Evolutionary conservation across 2,888 invertebrate genomes (phyloP), one percentile per base, ranked within the genome.

Genomic region (Beris chalybata): DNA sequence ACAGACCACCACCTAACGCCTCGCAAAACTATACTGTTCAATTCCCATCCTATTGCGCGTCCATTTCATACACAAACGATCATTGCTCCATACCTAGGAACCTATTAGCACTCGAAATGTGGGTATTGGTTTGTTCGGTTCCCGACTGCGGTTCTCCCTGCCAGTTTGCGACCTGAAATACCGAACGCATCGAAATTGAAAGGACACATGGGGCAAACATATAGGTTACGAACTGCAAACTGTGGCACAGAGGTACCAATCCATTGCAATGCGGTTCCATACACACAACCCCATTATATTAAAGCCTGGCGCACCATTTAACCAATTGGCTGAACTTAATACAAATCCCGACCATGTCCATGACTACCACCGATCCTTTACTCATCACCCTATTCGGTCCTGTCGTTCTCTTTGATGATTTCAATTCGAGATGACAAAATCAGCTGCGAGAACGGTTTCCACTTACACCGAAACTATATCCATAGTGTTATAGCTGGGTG

Each of bases 391-490:
- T 50, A 15, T 29, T 22, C 29, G 3, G 9, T 50, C 53, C 31
- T 58, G 57, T 58, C 45, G 45, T 58, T 30, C 32, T 47, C 47
- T 58, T 58, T 58, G 67, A 64, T 67, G 58, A 67, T 67, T 67
- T 67, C 67, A 67, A 67, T 67, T 67, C 54, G 67, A 67, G 64
- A 58, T 44, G 64, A 67, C 64, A 64, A 53, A 65, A 54, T 50
- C 57, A 55, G 45, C 38, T 38, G 54, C 32, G 53, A 58, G 13
- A 13, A 15, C 3, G 7, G 48, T 13, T 22, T 38, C 38, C 38
- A 38, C 38, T 38, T 38, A 38, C 9, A 50, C 5, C 12, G 15
- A 50, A 15, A 50, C 15, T n/a, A 22, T 22, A 15, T 11, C 22
- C 3, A 11, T 9, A 22, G 11, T 4, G n/a, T 12, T 4, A 29